Conservation (phyloP, 2,888 invertebrate genomes). For the Phoronis australis region DNA sequence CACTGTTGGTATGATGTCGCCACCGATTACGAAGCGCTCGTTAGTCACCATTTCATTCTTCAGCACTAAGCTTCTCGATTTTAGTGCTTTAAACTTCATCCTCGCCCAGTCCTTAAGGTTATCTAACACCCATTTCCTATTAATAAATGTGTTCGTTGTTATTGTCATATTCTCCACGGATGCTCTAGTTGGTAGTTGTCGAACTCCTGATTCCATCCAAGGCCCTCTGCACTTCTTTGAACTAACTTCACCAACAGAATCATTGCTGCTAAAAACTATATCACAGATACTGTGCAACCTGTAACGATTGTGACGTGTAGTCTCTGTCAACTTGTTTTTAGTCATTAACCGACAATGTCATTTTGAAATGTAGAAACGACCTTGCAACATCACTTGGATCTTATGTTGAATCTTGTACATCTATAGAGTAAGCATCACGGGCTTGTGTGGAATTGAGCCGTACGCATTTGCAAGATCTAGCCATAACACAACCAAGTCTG, state of each 20-base stretch:
- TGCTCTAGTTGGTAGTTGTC: constrained; percentile 10
- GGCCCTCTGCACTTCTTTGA: too few species aligned
- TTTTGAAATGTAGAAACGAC: neutral
- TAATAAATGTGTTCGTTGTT: constrained; percentile 2
- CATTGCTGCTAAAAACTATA: neutral
- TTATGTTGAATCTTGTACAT: neutral
- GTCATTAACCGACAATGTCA: neutral
- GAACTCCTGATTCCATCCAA: neutral
- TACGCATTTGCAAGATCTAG: constrained; percentile 13
- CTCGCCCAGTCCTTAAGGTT: constrained; percentile 5
- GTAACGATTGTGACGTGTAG: neutral
- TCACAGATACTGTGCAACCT: neutral
- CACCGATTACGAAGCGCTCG: too few species aligned
- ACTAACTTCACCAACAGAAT: too few species aligned
- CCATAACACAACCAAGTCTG: constrained; percentile 11
- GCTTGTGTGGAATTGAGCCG: too few species aligned
- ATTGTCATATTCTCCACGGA: constrained; percentile 10
- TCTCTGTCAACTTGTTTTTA: neutral
- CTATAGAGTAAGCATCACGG: constrained; percentile 5
- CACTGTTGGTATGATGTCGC: constrained; percentile 14
- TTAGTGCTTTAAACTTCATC: constrained; percentile 12
- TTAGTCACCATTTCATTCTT: constrained; percentile 11
- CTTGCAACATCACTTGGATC: neutral
- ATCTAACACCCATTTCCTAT: constrained; percentile 5
- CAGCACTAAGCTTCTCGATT: constrained; percentile 11